These are phyloP conservation scores for Oryzias celebensis DNA, from an alignment of 2,113 vertebrate species.

Conservation along the genomic window DNA sequence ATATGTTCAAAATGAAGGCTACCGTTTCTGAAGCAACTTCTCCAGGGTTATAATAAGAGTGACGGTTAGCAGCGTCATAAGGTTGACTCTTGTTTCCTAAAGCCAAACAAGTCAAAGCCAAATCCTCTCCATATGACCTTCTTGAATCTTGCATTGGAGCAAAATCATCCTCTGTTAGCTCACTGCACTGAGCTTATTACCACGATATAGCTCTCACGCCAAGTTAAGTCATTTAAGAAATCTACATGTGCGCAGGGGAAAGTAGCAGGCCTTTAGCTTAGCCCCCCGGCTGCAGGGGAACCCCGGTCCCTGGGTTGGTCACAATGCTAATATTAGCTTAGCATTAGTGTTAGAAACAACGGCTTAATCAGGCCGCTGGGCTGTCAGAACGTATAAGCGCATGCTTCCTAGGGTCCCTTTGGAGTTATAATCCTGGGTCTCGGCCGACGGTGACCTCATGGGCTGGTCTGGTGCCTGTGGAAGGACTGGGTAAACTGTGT, in stretches of 20 bases:
- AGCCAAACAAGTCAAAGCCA: constrained; percentile 76
- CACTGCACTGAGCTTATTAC: constrained; percentile 81
- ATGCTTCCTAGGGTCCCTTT: constrained; percentile 87
- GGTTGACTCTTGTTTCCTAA: constrained; percentile 26
- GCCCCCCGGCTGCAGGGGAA: constrained; percentile 41
- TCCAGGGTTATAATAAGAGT: background rate
- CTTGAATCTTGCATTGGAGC: constrained; percentile 84
- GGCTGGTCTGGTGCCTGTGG: constrained; percentile 82
- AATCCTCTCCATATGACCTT: constrained; percentile 87
- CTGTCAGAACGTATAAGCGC: constrained; percentile 88
- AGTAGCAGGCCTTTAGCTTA: constrained; percentile 55
- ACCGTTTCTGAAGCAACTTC: no score
- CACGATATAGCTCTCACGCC: constrained; percentile 79
- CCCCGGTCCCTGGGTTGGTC: constrained; percentile 47
- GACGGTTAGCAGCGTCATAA: constrained; percentile 13
- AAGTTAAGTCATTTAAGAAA: constrained; percentile 78
- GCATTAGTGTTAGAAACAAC: constrained; percentile 80
- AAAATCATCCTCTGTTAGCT: constrained; percentile 83
- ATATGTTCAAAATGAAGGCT: no score
- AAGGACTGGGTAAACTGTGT: constrained; percentile 39
- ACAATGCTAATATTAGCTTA: constrained; percentile 80
- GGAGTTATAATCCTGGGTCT: constrained; percentile 86
- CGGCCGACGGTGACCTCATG: constrained; percentile 88
- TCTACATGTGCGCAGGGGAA: constrained; percentile 32
- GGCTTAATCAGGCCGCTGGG: constrained; percentile 85